Conservation (phyloP, 2,888 invertebrate species). For the Eudasyphora cyanicolor region DNA sequence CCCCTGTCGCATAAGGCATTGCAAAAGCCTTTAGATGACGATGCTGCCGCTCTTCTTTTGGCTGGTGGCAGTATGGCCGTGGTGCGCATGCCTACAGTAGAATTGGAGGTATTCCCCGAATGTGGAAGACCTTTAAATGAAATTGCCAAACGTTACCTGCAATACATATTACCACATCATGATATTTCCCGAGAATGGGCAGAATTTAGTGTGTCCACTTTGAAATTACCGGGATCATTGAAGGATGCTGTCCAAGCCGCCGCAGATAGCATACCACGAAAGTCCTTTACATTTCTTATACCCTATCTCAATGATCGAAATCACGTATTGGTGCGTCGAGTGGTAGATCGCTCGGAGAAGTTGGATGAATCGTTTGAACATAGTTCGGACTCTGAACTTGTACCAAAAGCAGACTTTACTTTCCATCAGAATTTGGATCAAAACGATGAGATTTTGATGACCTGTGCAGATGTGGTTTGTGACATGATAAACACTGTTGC, state of each 20-base stretch:
- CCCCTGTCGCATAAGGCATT: slow-evolving; percentile 77
- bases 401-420: slow-evolving; percentile 69
- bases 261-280: slow-evolving; percentile 61
- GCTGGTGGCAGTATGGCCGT: slow-evolving; percentile 76
- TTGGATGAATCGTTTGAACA: slow-evolving; percentile 72
- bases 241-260: slow-evolving; percentile 67
- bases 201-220: slow-evolving; percentile 78
- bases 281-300: slow-evolving; percentile 82
- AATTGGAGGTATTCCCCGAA: slow-evolving; percentile 77
- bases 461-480: slow-evolving; percentile 80
- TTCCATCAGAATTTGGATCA: slow-evolving; percentile 71
- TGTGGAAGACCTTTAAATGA: slow-evolving; percentile 75
- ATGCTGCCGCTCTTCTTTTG: slow-evolving; percentile 72
- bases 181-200: slow-evolving; percentile 79
- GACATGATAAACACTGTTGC: slow-evolving; percentile 84
- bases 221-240: slow-evolving; percentile 68
- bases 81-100: slow-evolving; percentile 77
- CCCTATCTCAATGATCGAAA: slow-evolving; percentile 83
- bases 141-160: slow-evolving; percentile 77
- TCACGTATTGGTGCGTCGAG: slow-evolving; percentile 81
- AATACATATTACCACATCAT: slow-evolving; percentile 76
- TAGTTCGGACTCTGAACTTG: slow-evolving; percentile 52
- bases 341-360: slow-evolving; percentile 77
- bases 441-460: slow-evolving; percentile 65
- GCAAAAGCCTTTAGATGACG: slow-evolving; percentile 74